Evolutionary conservation across 2,888 invertebrate species (phyloP), one percentile per base, ranked within the genome.

Genomic region (Ochropacha duplaris): DNA sequence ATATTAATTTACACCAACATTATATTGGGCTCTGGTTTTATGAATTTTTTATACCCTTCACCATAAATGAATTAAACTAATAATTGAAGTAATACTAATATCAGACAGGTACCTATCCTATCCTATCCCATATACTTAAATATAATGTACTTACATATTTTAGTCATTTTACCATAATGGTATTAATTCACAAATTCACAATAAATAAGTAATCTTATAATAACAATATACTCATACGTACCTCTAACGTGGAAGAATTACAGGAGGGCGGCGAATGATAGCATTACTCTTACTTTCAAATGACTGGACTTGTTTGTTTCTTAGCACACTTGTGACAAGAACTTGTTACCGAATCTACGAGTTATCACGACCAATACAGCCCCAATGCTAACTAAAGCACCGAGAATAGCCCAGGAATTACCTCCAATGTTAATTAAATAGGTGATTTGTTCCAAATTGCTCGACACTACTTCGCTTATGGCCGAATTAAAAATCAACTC

Each of bases 401-500:
- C 74, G 65, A 83, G 59, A 66, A 78, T 69, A 71, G 73, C 65
- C 77, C 81, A 77, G 72, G 73, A 82, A 75, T 74, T 72, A 65
- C 69, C 69, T 69, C 79, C 73, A 74, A 76, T 74, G 78, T 79
- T 71, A 67, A 78, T 66, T 76, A 90, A 79, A 85, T 83, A 74
- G 59, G 68, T 76, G 73, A 88, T 68, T 76, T 83, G 71, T 54
- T 79, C 76, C 66, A 87, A 75, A 86, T 90, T 87, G 76, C 79
- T 78, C 56, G 81, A 77, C 61, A 90, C 69, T 68, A 92, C 81
- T 81, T 92, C 88, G 72, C 80, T 79, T 63, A 88, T 66, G 61
- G 87, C 91, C 64, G 92, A 86, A 84, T 84, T 87, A 69, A 84
- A 82, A 69, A 92, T 65, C 61, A 87, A 77, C 68, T 92, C 92